Conservation (phyloP, 2,113 vertebrate genomes). For the Oryctolagus cuniculus region DNA sequence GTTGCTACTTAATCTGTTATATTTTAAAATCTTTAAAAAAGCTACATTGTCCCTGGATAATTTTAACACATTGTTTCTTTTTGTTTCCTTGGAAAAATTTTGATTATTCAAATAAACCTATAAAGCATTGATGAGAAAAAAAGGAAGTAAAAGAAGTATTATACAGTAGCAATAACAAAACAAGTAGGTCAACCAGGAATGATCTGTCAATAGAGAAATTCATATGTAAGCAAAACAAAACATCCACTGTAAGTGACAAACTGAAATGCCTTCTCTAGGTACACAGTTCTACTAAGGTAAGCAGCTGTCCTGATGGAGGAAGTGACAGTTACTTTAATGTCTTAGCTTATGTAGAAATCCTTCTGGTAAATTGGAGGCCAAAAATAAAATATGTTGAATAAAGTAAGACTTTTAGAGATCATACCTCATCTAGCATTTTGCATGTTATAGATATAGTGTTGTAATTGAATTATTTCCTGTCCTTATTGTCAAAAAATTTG, state of each 20-base stretch:
- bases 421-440: not conserved
- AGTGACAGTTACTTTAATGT: not conserved
- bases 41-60: constrained; percentile 22
- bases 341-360: not conserved
- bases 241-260: not conserved
- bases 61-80: constrained; percentile 28
- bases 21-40: constrained; percentile 61
- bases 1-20: constrained; percentile 39
- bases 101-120: constrained; percentile 8
- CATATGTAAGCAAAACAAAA: not conserved
- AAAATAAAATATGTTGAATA: not conserved
- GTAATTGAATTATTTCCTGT: constrained; percentile 37
- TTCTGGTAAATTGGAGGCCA: not conserved
- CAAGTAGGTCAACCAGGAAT: not conserved
- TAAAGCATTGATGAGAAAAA: constrained; percentile 36
- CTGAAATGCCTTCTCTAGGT: not conserved
- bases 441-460: not conserved
- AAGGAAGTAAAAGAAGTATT: constrained; percentile 8
- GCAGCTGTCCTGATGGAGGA: not conserved
- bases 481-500: constrained; percentile 39
- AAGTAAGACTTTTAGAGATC: constrained; percentile 40
- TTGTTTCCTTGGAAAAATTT: constrained; percentile 29
- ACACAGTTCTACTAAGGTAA: not conserved
- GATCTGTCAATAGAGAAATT: not conserved
- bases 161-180: constrained; percentile 32